Base-by-base conservation (phyloP, 2,888 invertebrate species). In the Aromia moschata region DNA sequence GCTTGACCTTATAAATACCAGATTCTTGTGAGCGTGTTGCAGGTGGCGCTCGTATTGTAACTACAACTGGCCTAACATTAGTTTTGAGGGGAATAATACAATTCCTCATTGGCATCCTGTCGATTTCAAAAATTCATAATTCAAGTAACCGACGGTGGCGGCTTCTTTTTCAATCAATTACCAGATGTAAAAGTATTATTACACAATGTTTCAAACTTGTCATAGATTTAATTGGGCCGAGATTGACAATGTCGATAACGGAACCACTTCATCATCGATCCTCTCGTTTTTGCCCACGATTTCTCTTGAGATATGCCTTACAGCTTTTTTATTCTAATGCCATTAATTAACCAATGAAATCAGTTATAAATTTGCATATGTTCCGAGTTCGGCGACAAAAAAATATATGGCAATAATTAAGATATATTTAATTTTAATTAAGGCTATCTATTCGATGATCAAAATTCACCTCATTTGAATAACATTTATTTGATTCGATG, bases 181-280 rank as follows among this genome's bases (percentile, higher is more conserved):
- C 56, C 60, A 69, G 68, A 72, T 72, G 71, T 77, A 73, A 75
- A 74, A 70, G 73, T 74, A 75, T 76, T 76, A 75, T 77, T 76
- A 76, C 73, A 75, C 74, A 76, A 75, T 74, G 73, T 73, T 74
- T 73, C 74, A 71, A 74, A 75, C 72, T 73, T 77, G 77, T 77
- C 77, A 74, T 69, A 71, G 70, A 68, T 73, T 75, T 77, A 78
- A 77, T 77, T 77, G 77, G 74, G 63, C 69, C 60, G 51, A 74
- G 76, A 77, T 77, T 74, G 74, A 75, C 72, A 70, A 69, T 65
- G 63, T 57, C 67, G 75, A 77, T 77, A 76, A 74, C 59, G 60
- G 67, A 69, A 71, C 67, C 60, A 71, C 70, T 70, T 72, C 71
- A 71, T 74, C 73, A 74, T 72, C 72, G 73, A 73, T 73, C 64